Evolutionary conservation across 2,113 vertebrate genomes (phyloP), one percentile per base, ranked within the genome.

Genomic region (Periophthalmus modestus): DNA sequence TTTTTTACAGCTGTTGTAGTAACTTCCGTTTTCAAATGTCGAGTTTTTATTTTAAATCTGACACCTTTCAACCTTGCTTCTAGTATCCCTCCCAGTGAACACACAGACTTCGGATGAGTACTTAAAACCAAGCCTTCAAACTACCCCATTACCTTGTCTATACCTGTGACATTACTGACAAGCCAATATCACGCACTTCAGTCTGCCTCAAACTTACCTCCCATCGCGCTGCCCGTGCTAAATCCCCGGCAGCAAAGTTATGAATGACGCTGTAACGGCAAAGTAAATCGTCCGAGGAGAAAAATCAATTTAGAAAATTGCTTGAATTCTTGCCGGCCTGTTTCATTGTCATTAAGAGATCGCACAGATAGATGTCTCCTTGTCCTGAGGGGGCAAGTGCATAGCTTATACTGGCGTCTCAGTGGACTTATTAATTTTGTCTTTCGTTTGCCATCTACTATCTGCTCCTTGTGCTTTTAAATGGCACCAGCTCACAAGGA

Each of bases 251-350:
- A 75, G 74, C 71, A 84, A 88, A 87, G 82, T 89, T 91, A 88
- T 89, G 86, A 87, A 87, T 89, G 85, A 82, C 33, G 34, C 73
- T 77, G 72, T 83, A 85, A 90, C 78, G 73, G 82, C 77, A 82
- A 83, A 89, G 85, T 74, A 88, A 93, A 91, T 93, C 63, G 80
- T 91, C 89, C 74, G 75, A 82, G 87, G 87, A 89, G 74, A 83
- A 90, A 93, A 91, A 93, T 93, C 89, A 82, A 92, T 93, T 92
- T 88, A 79, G 87, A 90, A 92, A 92, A 93, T 93, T 90, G 87
- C 88, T 90, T 76, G 79, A 92, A 91, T 91, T 93, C 88, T 88
- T 88, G 81, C 81, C 79, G 89, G 77, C 80, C 80, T 77, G 81
- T 88, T 91, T 87, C 82, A 85, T 84, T 84, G 91, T 87, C 89